phyloP scores from a whole-genome alignment of 2,888 invertebrate genomes.

The Tinea semifulvella region DNA sequence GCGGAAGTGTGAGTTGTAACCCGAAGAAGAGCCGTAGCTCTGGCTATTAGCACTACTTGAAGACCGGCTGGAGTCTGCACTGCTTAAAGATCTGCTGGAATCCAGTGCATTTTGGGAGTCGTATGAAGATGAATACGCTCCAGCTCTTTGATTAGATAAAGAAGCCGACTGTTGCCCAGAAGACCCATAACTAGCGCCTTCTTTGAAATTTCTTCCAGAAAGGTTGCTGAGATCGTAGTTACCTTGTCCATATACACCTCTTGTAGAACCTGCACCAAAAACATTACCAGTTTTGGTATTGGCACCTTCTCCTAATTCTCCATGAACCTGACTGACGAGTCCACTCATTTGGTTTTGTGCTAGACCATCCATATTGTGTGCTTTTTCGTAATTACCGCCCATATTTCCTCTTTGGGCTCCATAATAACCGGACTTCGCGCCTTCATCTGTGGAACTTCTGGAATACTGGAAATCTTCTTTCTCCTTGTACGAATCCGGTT shows the following conservation, averaged over 20 bases:
- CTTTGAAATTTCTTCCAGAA: slow-evolving; percentile 49
- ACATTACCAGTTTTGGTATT: slow-evolving; percentile 45
- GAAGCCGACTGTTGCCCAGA: slow-evolving; percentile 7
- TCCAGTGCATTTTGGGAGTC: neutral
- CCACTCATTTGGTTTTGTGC: slow-evolving; percentile 59
- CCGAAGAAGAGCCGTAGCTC: slow-evolving; percentile 8
- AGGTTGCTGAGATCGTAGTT: slow-evolving; percentile 44
- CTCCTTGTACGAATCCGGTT: slow-evolving; percentile 51
- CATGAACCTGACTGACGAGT: slow-evolving; percentile 45
- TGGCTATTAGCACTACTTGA: slow-evolving; percentile 18
- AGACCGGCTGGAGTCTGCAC: neutral
- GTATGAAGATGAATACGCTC: neutral
- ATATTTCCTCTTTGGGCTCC: slow-evolving; percentile 60
- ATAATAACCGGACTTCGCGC: slow-evolving; percentile 50
- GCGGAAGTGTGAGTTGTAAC: slow-evolving; percentile 25
- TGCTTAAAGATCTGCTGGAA: neutral
- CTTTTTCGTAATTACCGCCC: slow-evolving; percentile 58
- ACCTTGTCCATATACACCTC: slow-evolving; percentile 50
- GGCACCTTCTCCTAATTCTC: slow-evolving; percentile 49
- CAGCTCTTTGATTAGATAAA: neutral
- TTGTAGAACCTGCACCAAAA: slow-evolving; percentile 48
- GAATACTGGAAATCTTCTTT: slow-evolving; percentile 59
- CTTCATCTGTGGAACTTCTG: slow-evolving; percentile 57
- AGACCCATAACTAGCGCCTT: slow-evolving; percentile 27
- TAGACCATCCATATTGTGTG: slow-evolving; percentile 56